These are phyloP conservation scores for Hirtodrosophila duncani DNA, from an alignment of 2,888 invertebrate genomes.

Conservation along the genomic window DNA sequence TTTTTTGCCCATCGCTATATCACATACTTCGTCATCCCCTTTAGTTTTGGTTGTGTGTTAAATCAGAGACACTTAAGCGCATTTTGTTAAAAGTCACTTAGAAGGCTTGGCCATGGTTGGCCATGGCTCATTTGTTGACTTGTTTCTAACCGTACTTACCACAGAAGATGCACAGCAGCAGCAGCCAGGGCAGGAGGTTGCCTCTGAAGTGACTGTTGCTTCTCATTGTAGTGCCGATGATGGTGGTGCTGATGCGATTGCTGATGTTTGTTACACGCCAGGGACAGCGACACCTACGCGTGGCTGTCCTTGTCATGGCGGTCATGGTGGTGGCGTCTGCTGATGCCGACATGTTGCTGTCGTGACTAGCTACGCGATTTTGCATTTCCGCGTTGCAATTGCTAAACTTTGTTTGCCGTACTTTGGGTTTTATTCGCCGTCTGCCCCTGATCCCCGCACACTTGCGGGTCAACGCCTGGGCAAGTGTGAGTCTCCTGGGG, in stretches of 20 bases:
- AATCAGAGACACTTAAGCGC: constrained; percentile 62
- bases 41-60: constrained; percentile 15
- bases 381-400: constrained; percentile 62
- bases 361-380: constrained; percentile 39
- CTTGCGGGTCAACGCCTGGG: constrained; percentile 29
- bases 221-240: constrained; percentile 1
- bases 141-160: constrained; percentile 45
- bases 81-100: constrained; percentile 62
- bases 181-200: constrained; percentile 35
- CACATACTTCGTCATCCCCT: constrained; percentile 29
- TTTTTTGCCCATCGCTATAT: constrained; percentile 36
- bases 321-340: constrained; percentile 35
- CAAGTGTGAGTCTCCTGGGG: constrained; percentile 18
- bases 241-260: constrained; percentile 10
- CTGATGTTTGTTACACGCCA: constrained; percentile 20
- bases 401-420: constrained; percentile 34
- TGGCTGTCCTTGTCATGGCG: constrained; percentile 18
- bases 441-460: constrained; percentile 27
- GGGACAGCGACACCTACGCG: constrained; percentile 49
- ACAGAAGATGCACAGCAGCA: constrained; percentile 45
- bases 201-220: constrained; percentile 12
- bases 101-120: constrained; percentile 41
- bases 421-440: constrained; percentile 38
- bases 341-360: constrained; percentile 51
- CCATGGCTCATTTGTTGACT: constrained; percentile 47